Conservation (phyloP, 1,140 invertebrate species). For the Penaeus vannamei region DNA sequence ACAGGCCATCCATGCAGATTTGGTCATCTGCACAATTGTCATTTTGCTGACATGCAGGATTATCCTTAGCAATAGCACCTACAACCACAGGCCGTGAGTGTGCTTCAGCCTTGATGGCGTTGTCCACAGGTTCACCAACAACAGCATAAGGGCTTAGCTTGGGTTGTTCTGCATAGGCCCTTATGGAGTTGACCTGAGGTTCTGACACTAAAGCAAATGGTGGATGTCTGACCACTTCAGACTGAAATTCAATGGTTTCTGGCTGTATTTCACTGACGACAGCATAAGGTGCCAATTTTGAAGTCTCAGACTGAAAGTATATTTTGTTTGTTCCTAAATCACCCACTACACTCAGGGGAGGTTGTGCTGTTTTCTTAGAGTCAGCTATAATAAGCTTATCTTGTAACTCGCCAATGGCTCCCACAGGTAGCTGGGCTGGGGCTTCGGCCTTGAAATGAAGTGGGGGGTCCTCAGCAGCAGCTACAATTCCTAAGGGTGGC, state of each 20-base stretch:
- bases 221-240: not conserved
- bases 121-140: not conserved
- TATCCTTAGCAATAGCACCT: not conserved
- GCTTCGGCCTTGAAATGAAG: not conserved
- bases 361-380: not conserved
- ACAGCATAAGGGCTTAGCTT: not conserved
- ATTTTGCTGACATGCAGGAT: constrained; percentile 19
- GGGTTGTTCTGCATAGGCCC: not conserved
- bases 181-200: not conserved
- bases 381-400: not conserved
- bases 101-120: not conserved
- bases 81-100: not conserved
- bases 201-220: not conserved
- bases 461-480: not conserved
- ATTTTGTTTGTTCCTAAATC: not conserved
- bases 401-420: not conserved
- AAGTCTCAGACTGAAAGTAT: not conserved
- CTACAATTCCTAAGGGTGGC: not conserved
- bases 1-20: constrained; percentile 44
- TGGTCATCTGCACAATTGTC: constrained; percentile 42
- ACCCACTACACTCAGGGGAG: not conserved
- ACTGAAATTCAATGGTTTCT: not conserved
- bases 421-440: not conserved
- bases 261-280: not conserved
- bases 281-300: not conserved